Evolutionary conservation across 1,140 invertebrate genomes (phyloP), one percentile per base, ranked within the genome.

Genomic region (Pectinophora gossypiella): DNA sequence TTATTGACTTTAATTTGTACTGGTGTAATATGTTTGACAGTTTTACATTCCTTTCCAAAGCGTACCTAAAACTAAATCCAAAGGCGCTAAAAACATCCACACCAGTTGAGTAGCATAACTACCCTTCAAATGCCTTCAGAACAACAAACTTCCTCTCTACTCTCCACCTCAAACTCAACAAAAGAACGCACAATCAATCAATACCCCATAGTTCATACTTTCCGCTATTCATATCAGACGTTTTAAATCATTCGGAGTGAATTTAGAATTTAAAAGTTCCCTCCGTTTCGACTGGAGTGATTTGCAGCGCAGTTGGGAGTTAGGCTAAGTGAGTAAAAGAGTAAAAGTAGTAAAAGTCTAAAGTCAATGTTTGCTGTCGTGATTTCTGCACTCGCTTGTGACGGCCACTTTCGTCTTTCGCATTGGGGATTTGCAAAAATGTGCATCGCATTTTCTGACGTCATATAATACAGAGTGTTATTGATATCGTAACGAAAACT

Each of bases 351-450:
- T 68, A 77, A 84, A 81, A 76, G 72, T 80, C 70, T 73, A 77
- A 80, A 84, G 82, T 85, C 82, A 85, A 84, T 85, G 79, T 85
- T 85, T 85, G 79, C 76, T 52, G 66, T 68, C 75, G 76, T 83
- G 82, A 85, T 85, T 85, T 85, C 67, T 62, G 64, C 64, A 67
- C 72, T 71, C 72, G 63, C 63, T 64, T 67, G 48, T 64, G 63
- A 68, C 44, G 60, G 59, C 63, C 71, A 73, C 72, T n/a, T n/a
- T n/a, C n/a, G n/a, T n/a, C n/a, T n/a, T n/a, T n/a, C n/a, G n/a
- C n/a, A n/a, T n/a, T n/a, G n/a, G n/a, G n/a, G 23, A 12, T 57
- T 53, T 58, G 56, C 47, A 57, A 59, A 61, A 65, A 71, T 71
- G 59, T 68, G 58, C 58, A 68, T 64, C 43, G 51, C 51, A 51